Conservation (phyloP, 1,140 invertebrate species). For the Cotesia chilonis region DNA sequence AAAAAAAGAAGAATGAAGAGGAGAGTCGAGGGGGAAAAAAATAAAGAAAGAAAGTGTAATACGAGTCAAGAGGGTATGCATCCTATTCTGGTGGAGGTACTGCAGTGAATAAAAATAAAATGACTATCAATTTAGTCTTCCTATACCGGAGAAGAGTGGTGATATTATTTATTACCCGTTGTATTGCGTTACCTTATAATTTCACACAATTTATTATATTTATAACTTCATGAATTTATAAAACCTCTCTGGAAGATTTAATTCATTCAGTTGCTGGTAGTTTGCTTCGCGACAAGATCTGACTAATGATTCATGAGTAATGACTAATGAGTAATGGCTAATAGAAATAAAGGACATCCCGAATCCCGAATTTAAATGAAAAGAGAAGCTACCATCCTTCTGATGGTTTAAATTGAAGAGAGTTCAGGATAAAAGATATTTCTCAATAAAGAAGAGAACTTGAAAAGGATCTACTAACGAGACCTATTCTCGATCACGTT, state of each 20-base stretch:
- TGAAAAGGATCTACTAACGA: constrained; percentile 29
- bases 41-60: neutral
- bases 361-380: too few relatives aligned
- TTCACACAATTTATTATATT: too few relatives aligned
- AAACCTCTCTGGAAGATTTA: too few relatives aligned
- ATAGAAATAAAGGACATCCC: too few relatives aligned
- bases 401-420: neutral
- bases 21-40: neutral
- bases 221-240: too few relatives aligned
- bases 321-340: too few relatives aligned
- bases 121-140: constrained; percentile 1
- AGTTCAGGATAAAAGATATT: neutral
- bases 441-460: constrained; percentile 8
- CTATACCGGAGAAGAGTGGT: neutral
- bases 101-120: neutral
- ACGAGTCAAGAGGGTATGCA: too few relatives aligned
- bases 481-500: constrained; percentile 27
- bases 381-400: neutral
- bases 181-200: too few relatives aligned
- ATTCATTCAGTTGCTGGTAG: too few relatives aligned
- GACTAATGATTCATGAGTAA: too few relatives aligned
- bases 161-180: neutral
- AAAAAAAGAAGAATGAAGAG: constrained; percentile 3
- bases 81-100: neutral
- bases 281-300: too few relatives aligned